These are phyloP conservation scores for Aix galericulata DNA, from an alignment of 2,113 vertebrate genomes.

Conservation along the genomic window DNA sequence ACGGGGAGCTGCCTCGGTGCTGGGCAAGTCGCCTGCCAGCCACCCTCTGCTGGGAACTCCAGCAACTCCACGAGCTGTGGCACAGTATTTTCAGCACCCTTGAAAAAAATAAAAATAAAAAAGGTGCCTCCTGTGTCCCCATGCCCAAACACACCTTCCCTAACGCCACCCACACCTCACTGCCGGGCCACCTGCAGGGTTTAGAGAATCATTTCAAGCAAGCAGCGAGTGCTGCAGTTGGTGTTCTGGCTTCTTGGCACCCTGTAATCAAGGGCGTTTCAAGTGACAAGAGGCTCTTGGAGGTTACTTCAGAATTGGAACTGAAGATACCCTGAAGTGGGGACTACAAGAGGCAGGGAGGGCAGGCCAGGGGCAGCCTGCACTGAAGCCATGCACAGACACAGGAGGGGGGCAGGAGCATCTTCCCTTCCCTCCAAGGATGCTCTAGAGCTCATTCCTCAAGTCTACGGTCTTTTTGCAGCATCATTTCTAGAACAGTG, in stretches of 20 bases:
- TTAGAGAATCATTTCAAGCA: not conserved
- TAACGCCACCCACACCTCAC: fast-evolving
- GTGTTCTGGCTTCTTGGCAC: constrained; percentile 23
- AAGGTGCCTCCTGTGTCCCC: not conserved
- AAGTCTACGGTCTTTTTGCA: not conserved
- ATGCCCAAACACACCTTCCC: not conserved
- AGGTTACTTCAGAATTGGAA: not conserved
- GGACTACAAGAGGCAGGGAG: not conserved
- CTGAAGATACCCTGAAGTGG: not conserved
- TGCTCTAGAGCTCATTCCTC: not conserved
- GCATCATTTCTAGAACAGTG: not conserved
- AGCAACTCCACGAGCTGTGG: too few relatives aligned
- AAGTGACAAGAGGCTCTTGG: not conserved
- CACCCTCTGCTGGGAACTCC: not conserved
- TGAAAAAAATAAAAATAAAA: too few relatives aligned
- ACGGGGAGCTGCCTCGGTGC: too few relatives aligned
- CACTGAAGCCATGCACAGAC: not conserved
- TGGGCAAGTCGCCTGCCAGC: too few relatives aligned
- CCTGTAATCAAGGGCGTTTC: not conserved
- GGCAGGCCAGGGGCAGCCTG: not conserved
- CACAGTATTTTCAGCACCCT: not conserved
- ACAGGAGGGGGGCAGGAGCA: not conserved
- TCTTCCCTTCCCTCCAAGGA: not conserved
- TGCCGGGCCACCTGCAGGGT: not conserved
- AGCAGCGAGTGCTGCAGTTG: not conserved